phyloP scores from a whole-genome alignment of 1,140 invertebrate species.

The Magallana angulata region DNA sequence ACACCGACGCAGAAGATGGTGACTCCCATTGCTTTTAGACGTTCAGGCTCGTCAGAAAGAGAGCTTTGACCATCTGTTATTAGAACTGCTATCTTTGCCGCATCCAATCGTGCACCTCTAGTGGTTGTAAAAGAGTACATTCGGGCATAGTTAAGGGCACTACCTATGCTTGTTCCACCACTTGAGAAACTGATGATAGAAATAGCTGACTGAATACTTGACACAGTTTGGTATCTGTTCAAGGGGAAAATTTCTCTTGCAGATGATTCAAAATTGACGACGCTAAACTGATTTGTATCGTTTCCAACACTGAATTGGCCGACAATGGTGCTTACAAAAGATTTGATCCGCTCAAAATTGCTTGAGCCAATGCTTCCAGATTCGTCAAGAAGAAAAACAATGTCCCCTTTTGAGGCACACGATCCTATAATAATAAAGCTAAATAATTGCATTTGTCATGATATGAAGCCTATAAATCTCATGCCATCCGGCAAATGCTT shows the following conservation, averaged over 20 bases:
- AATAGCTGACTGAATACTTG: not conserved
- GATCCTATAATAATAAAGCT: too few relatives aligned
- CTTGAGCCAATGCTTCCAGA: slow-evolving; percentile 49
- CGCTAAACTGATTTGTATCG: slow-evolving; percentile 45
- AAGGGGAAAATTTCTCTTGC: slow-evolving; percentile 42
- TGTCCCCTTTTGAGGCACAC: slow-evolving; percentile 32
- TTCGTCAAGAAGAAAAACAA: slow-evolving; percentile 54
- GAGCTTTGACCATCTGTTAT: too few relatives aligned
- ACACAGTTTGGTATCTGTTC: not conserved
- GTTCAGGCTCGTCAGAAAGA: too few relatives aligned
- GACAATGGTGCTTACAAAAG: slow-evolving; percentile 50
- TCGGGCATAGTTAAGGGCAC: not conserved
- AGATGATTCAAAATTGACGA: slow-evolving; percentile 56
- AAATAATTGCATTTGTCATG: too few relatives aligned
- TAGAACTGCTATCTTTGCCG: too few relatives aligned
- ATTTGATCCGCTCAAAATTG: slow-evolving; percentile 47
- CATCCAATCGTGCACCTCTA: too few relatives aligned
- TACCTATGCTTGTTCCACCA: not conserved
- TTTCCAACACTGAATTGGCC: slow-evolving; percentile 44
- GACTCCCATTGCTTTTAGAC: too few relatives aligned
- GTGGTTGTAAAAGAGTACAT: too few relatives aligned
- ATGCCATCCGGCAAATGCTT: too few relatives aligned
- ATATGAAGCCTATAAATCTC: too few relatives aligned
- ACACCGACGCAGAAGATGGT: too few relatives aligned
- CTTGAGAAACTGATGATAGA: not conserved